Evolutionary conservation across 2,113 vertebrate species (phyloP), one percentile per base, ranked within the genome.

Genomic region (Polyodon spathula): DNA sequence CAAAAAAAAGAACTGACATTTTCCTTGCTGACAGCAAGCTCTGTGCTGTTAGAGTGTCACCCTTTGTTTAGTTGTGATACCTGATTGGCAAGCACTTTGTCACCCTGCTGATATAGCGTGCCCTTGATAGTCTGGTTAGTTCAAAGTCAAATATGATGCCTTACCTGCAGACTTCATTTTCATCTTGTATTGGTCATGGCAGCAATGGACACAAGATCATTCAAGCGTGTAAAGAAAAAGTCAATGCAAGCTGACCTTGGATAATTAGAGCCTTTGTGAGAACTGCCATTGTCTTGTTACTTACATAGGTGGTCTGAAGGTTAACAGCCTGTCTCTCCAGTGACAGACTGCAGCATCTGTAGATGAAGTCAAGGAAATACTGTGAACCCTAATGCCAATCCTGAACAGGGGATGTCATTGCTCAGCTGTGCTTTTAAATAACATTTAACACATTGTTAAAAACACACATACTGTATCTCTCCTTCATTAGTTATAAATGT

Each of bases 141-240:
- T 6, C 48, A 14, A n/a, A 50, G 48, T n/a, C 48, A n/a, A 14
- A 6, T n/a, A n/a, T 12, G 12, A n/a, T 50, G 48, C 3, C 14
- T 50, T 11, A 50, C 48, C 48, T 50, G 48, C 1, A 14, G 3
- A n/a, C 12, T 50, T 50, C 9, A n/a, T 50, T 50, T 50, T 50
- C 10, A 6, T 50, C 37, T 17, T 27, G 53, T 55, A 17, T 17
- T 51, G 37, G 42, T 27, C 7, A 4, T 60, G 58, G 14, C 16
- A 3, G 6, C 38, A 43, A 69, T 73, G 55, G 59, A 61, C 63
- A 56, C 37, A n/a, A 55, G 68, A 75, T 68, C 74, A 73, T 53
- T 71, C 60, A 70, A 67, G 64, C 66, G 67, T 68, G 40, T 56
- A 59, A 43, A 42, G 44, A 71, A 65, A 66, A 68, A 59, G 66